A percentile compares a stretch with the other conserved stretches of the same genome.
phyloP scores from a whole-genome alignment of 1,140 invertebrate species.

The Leptinotarsa texana region DNA sequence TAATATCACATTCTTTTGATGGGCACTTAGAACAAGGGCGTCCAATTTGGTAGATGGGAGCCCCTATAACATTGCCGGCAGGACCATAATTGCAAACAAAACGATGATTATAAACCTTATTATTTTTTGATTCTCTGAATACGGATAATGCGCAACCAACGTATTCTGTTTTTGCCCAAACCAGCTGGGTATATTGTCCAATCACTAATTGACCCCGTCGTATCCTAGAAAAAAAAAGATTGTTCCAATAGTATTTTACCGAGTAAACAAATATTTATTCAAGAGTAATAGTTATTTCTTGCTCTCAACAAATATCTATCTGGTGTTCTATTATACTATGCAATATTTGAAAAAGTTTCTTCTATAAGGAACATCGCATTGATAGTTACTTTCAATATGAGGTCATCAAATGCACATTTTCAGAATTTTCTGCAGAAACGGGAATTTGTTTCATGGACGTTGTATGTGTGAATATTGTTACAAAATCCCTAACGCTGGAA shows the following conservation, averaged over 20 bases:
- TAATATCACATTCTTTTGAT: constrained; percentile 26
- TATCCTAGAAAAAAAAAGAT: constrained; percentile 26
- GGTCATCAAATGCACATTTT: no score
- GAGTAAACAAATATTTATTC: no score
- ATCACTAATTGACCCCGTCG: constrained; percentile 33
- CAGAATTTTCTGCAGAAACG: no score
- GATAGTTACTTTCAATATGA: no score
- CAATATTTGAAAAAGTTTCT: no score
- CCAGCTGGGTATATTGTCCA: constrained; percentile 61
- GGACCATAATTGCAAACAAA: constrained; percentile 59
- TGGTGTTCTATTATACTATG: no score
- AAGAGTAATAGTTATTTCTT: no score
- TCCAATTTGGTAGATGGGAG: constrained; percentile 54
- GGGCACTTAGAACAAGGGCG: constrained; percentile 52
- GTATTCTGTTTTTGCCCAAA: constrained; percentile 60
- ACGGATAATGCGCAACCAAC: constrained; percentile 60
- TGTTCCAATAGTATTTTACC: background rate
- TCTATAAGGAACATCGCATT: no score
- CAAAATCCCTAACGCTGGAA: no score
- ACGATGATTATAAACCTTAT: constrained; percentile 38
- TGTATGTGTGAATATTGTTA: no score
- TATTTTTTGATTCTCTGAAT: constrained; percentile 53
- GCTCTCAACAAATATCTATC: no score
- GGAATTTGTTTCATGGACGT: no score
- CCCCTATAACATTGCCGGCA: constrained; percentile 52